These are phyloP conservation scores for Picus viridis DNA, from an alignment of 2,797 vertebrate species.

Conservation along the genomic window DNA sequence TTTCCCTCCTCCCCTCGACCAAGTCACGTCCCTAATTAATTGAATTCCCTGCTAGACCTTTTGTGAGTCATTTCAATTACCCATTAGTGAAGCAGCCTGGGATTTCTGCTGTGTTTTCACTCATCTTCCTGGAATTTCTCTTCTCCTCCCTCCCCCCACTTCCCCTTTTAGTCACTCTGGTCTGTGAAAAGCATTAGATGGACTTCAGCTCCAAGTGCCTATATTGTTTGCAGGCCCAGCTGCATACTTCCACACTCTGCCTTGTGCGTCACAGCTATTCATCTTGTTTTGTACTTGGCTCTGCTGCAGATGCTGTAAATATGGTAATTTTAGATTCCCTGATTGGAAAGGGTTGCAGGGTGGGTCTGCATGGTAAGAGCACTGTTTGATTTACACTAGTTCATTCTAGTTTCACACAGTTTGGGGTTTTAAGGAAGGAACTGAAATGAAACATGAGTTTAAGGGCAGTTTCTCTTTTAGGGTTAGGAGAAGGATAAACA, in stretches of 20 bases:
- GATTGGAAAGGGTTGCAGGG: constrained; percentile 77
- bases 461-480: constrained; percentile 20
- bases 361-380: constrained; percentile 49
- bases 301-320: constrained; percentile 79
- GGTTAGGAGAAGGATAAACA: background rate
- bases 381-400: constrained; percentile 61
- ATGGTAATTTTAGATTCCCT: constrained; percentile 82
- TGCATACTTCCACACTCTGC: constrained; percentile 72
- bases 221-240: constrained; percentile 76
- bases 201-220: constrained; percentile 65
- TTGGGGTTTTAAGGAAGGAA: constrained; percentile 5
- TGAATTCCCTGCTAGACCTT: constrained; percentile 74
- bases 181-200: constrained; percentile 77
- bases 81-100: constrained; percentile 71
- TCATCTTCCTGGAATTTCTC: constrained; percentile 76
- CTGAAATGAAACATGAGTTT: constrained; percentile 3
- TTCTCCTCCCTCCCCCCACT: constrained; percentile 48
- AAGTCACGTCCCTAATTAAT: constrained; percentile 76
- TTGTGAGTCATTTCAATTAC: constrained; percentile 78
- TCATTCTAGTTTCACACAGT: constrained; percentile 40
- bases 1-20: constrained; percentile 54
- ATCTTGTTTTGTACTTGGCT: constrained; percentile 80
- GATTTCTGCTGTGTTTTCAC: constrained; percentile 67
- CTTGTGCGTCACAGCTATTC: constrained; percentile 78
- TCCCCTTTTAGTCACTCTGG: constrained; percentile 66